Conservation (phyloP, 2,888 invertebrate species). For the Papilio elwesi region DNA sequence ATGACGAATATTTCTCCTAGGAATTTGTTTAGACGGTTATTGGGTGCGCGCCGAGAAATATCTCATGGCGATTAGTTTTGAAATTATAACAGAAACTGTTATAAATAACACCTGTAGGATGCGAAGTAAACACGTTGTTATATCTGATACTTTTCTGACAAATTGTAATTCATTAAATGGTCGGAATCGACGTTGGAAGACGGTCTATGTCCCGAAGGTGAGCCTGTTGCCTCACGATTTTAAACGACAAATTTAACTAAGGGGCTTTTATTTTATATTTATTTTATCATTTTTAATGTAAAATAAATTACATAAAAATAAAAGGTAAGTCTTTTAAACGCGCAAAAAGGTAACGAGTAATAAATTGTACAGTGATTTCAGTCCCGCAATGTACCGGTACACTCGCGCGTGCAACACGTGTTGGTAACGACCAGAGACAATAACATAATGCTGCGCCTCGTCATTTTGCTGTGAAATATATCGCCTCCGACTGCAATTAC, state of each 20-base stretch:
- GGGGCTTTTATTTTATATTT: too few species aligned
- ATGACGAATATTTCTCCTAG: constrained; percentile 12
- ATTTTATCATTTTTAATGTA: too few species aligned
- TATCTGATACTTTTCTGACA: too few species aligned
- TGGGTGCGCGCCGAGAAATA: background rate
- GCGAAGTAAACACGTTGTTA: too few species aligned
- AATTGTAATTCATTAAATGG: too few species aligned
- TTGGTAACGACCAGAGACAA: constrained; percentile 3
- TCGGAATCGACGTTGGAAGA: too few species aligned
- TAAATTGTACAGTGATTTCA: constrained; percentile 17
- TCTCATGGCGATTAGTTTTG: background rate
- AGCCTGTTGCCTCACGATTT: too few species aligned
- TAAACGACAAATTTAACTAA: too few species aligned
- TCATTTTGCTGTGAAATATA: constrained; percentile 6
- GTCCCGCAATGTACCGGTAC: background rate
- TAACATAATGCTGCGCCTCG: background rate
- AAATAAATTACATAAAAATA: background rate
- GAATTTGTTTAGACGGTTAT: constrained; percentile 6
- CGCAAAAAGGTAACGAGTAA: constrained; percentile 16
- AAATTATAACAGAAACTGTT: background rate
- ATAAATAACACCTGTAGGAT: too few species aligned
- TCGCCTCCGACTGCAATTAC: constrained; percentile 4
- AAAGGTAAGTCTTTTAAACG: constrained; percentile 2
- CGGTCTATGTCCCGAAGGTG: too few species aligned
- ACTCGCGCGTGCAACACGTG: constrained; percentile 9